Evolutionary conservation across 2,113 vertebrate species (phyloP).

Genomic region (Sporophila hypoxantha): DNA sequence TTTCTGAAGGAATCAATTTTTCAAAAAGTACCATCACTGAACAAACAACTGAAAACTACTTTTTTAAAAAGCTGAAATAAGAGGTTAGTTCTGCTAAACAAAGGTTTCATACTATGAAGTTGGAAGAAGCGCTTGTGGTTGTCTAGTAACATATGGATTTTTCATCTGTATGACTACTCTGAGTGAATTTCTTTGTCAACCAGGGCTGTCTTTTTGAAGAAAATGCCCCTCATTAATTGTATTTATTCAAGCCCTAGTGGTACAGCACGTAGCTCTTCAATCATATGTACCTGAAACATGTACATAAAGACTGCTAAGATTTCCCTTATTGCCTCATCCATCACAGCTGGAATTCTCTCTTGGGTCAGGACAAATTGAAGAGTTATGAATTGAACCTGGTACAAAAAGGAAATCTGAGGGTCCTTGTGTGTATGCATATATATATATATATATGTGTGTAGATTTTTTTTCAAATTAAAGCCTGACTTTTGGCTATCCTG

Average conservation of each 20-base stretch:
- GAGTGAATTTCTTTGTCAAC: not conserved
- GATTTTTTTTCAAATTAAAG: not conserved
- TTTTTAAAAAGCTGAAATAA: not conserved
- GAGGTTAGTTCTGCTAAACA: not conserved
- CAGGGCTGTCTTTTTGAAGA: not conserved
- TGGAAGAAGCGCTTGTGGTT: not conserved
- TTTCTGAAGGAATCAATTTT: not conserved
- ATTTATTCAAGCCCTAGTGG: not conserved
- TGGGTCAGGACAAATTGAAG: not conserved
- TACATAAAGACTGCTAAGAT: not conserved
- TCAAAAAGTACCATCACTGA: not conserved
- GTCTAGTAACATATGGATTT: not conserved
- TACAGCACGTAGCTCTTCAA: not conserved
- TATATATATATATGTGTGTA: not conserved
- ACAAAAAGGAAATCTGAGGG: constrained; percentile 61
- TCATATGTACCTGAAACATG: constrained; percentile 53
- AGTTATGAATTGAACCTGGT: constrained; percentile 41
- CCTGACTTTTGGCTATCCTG: not conserved
- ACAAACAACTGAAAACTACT: not conserved
- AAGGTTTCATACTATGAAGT: not conserved
- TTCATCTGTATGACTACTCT: not conserved
- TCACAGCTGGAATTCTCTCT: constrained; percentile 30
- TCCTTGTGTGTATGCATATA: not conserved
- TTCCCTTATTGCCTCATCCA: constrained; percentile 56
- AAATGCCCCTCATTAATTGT: not conserved